These are phyloP conservation scores for Piprites chloris DNA, from an alignment of 2,113 vertebrate species.

Conservation along the genomic window DNA sequence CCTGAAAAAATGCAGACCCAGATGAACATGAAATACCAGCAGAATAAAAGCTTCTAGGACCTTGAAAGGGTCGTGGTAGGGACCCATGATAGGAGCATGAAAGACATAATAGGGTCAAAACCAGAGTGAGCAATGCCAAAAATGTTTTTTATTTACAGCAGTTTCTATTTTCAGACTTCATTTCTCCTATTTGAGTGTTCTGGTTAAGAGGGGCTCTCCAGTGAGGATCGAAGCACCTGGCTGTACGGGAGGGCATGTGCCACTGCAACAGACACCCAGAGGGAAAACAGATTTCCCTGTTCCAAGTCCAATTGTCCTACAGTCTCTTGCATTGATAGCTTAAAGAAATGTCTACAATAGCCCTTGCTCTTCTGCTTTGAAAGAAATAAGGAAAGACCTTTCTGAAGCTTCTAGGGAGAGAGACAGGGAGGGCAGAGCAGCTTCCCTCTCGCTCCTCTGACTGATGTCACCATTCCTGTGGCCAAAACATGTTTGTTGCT, in stretches of 20 bases:
- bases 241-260: accelerated
- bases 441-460: constrained; percentile 8
- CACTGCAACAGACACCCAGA: not conserved
- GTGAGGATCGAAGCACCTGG: not conserved
- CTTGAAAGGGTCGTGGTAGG: not conserved
- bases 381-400: not conserved
- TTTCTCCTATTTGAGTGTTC: not conserved
- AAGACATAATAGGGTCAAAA: not conserved
- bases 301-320: not conserved
- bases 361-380: not conserved
- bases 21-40: not conserved
- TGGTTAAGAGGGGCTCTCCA: not conserved
- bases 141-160: not conserved
- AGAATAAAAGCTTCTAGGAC: not conserved
- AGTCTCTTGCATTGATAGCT: not conserved
- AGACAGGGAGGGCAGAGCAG: constrained; percentile 18
- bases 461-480: constrained; percentile 54
- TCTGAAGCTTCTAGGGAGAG: not conserved
- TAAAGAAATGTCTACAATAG: not conserved
- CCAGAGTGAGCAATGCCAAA: not conserved
- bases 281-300: not conserved
- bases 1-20: not conserved
- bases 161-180: not conserved
- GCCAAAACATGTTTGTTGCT: constrained; percentile 62
- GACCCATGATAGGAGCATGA: not conserved